These are phyloP conservation scores for Smittia sp. DNA, from an alignment of 2,888 invertebrate species.

Conservation along the genomic window DNA sequence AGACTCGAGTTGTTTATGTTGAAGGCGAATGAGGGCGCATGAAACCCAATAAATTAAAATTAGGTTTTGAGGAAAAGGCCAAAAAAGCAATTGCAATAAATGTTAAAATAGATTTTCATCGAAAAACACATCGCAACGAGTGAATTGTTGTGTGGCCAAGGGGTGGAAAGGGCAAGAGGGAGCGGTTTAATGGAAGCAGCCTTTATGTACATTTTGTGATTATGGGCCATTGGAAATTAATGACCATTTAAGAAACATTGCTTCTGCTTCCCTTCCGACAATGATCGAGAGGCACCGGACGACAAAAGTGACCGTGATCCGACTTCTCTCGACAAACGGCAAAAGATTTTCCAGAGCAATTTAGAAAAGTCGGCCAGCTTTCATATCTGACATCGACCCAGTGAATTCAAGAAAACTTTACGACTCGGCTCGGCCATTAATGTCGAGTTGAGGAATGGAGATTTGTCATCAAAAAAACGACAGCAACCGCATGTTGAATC, in stretches of 20 bases:
- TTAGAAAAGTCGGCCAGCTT: too few relatives aligned
- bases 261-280: background rate
- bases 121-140: background rate
- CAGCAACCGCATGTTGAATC: too few relatives aligned
- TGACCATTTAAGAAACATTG: slow-evolving; percentile 12
- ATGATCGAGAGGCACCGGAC: background rate
- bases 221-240: background rate
- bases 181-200: background rate
- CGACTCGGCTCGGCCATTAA: too few relatives aligned
- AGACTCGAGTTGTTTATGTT: too few relatives aligned
- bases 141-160: background rate
- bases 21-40: background rate
- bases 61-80: background rate
- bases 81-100: slow-evolving; percentile 11
- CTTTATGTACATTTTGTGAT: background rate
- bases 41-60: slow-evolving; percentile 29
- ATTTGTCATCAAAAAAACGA: too few relatives aligned
- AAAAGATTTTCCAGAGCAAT: too few relatives aligned
- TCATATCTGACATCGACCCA: too few relatives aligned
- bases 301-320: too few relatives aligned
- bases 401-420: too few relatives aligned
- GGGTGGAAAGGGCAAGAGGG: background rate
- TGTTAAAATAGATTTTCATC: background rate
- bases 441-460: too few relatives aligned
- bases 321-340: too few relatives aligned